phyloP scores from a whole-genome alignment of 2,113 vertebrate species.

The Nycticorax nycticorax region DNA sequence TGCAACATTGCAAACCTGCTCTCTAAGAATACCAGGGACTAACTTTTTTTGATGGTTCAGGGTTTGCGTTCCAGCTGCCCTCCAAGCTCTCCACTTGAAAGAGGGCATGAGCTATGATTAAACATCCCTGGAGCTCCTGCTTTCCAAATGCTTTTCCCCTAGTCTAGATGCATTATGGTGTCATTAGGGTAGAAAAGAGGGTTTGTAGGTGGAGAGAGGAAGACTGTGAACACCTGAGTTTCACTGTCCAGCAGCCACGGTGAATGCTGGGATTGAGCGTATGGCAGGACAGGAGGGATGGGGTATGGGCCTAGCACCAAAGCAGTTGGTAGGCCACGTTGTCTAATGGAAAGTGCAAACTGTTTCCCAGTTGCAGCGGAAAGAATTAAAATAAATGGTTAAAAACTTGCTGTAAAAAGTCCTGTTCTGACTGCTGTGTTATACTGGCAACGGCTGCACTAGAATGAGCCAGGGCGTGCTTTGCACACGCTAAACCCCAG shows the following conservation, averaged over 20 bases:
- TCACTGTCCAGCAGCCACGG: neutral
- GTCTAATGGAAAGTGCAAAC: neutral
- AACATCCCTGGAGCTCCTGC: neutral
- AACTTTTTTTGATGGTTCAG: neutral
- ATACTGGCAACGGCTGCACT: neutral
- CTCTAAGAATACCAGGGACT: neutral
- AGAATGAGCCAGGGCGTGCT: neutral
- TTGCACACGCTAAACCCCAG: neutral
- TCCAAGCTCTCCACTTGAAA: neutral
- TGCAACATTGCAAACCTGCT: no score
- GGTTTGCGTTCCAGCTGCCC: neutral
- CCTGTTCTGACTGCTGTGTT: neutral
- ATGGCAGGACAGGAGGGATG: neutral
- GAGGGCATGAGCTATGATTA: neutral
- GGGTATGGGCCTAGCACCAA: neutral
- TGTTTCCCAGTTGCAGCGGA: neutral
- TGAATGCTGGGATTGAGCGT: neutral
- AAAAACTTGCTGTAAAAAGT: neutral
- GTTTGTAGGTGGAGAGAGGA: neutral
- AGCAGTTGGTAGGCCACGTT: neutral
- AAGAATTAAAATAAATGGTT: neutral
- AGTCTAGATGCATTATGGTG: neutral
- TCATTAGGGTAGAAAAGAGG: neutral
- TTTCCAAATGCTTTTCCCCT: neutral
- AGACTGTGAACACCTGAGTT: rapidly evolving